Percentiles rank a stretch among this genome's conserved stretches.
These are phyloP conservation scores for Falco punctatus DNA, from an alignment of 2,113 vertebrate species.

Conservation along the genomic window DNA sequence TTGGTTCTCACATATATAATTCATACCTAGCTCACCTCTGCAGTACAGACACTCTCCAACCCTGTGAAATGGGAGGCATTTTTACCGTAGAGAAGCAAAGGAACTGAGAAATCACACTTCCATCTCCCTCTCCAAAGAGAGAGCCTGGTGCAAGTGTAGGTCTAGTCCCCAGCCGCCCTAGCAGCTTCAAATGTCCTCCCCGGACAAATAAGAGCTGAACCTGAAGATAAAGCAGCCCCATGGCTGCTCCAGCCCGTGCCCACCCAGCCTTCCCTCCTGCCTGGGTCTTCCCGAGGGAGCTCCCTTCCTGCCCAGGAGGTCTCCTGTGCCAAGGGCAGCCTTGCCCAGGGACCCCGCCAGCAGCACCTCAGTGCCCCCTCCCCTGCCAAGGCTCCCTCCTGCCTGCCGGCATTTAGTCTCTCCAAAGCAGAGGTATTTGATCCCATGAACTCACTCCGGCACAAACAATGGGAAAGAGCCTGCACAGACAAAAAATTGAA, in stretches of 20 bases:
- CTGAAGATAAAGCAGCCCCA: accelerated
- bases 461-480: not conserved
- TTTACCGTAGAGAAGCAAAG: not conserved
- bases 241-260: not conserved
- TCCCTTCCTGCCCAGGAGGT: not conserved
- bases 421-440: not conserved
- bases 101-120: not conserved
- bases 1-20: not conserved
- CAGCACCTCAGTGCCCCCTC: not conserved
- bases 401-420: not conserved
- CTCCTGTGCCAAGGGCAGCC: not conserved
- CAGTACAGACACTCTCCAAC: not conserved
- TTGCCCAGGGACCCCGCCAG: no score
- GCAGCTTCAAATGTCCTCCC: not conserved
- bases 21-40: not conserved
- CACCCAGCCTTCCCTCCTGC: not conserved
- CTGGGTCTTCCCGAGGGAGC: not conserved
- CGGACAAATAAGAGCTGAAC: not conserved
- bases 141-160: not conserved
- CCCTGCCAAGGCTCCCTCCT: not conserved
- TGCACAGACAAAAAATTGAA: not conserved
- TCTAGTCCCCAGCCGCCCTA: no score
- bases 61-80: not conserved
- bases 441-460: not conserved
- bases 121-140: not conserved